Evolutionary conservation across 2,113 vertebrate species (phyloP).

Genomic region (Clupea harengus): DNA sequence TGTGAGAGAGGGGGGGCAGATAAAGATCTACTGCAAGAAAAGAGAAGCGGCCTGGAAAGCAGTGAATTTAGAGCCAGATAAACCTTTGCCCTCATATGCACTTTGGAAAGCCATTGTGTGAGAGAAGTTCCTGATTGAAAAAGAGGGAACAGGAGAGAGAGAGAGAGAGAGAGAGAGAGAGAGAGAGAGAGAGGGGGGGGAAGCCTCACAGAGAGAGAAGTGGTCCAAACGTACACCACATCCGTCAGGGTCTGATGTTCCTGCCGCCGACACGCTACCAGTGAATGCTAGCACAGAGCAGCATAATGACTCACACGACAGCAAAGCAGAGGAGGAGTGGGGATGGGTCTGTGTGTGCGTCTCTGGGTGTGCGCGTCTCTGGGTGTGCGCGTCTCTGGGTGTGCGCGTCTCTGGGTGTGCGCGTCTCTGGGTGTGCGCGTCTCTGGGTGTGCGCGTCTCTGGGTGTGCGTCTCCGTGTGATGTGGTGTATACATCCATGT

Average conservation of each 20-base stretch:
- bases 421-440: too few relatives aligned
- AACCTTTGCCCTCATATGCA: slow-evolving; percentile 53
- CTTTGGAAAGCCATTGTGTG: slow-evolving; percentile 47
- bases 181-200: slow-evolving; percentile 4
- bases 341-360: neutral
- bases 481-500: too few relatives aligned
- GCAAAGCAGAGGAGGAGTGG: neutral
- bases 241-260: neutral
- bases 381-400: neutral
- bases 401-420: slow-evolving; percentile 26
- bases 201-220: neutral
- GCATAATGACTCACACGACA: neutral
- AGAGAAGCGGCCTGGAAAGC: slow-evolving; percentile 33
- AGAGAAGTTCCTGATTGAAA: slow-evolving; percentile 21
- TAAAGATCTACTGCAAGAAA: slow-evolving; percentile 39
- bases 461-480: too few relatives aligned
- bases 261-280: neutral
- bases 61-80: slow-evolving; percentile 60
- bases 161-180: slow-evolving; percentile 6
- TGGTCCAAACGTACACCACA: neutral
- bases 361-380: neutral
- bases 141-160: slow-evolving; percentile 17
- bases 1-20: too few relatives aligned
- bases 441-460: too few relatives aligned
- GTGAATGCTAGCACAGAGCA: neutral